Base-by-base conservation (phyloP, 2,888 invertebrate genomes). In the Harpalus rufipes region DNA sequence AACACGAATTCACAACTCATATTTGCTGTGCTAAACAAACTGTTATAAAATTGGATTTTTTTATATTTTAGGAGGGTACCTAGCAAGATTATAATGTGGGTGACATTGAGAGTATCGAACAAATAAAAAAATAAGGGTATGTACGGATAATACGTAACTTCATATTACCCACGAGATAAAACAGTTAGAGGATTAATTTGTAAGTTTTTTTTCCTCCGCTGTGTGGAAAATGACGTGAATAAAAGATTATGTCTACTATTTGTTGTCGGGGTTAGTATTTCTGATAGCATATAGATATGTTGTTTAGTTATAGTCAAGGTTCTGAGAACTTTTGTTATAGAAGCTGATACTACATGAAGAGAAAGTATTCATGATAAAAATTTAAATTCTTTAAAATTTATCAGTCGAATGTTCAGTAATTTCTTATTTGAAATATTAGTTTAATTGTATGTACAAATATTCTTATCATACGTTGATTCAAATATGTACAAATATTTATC, bases 261-360 rank as follows among this genome's bases (percentile, higher is more conserved):
- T 63, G 14, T 68, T 14, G 21, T 39, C 44, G 68, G 59, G 59
- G 59, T 59, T 59, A 14, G 18, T 59, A 56, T 16, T 59, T 59
- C n/a, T 16, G 18, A 14, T 59, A 14, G 32, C 32, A 68, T 68
- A 25, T 25, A 63, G 63, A 63, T 63, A 63, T 74, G 18, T 74
- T 74, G 18, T 74, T 74, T 68, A 7, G 41, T 74, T 74, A 74
- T 16, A 2, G 72, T 51, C 44, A 44, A 74, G 18, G 41, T 18
- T 18, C 18, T 74, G 44, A 41, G 72, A 74, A 74, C 14, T 16
- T 59, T 51, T 51, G 44, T 51, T 51, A 51, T 4, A 10, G 44
- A 12, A 51, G 44, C 12, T 51, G 44, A 51, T 51, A 51, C 6
- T 1, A 12, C 5, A 12, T 51, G 6, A 51, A 12, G 44, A 51